These are phyloP conservation scores for Dasysyrphus albostriatus DNA, from an alignment of 2,888 invertebrate genomes.

Conservation along the genomic window DNA sequence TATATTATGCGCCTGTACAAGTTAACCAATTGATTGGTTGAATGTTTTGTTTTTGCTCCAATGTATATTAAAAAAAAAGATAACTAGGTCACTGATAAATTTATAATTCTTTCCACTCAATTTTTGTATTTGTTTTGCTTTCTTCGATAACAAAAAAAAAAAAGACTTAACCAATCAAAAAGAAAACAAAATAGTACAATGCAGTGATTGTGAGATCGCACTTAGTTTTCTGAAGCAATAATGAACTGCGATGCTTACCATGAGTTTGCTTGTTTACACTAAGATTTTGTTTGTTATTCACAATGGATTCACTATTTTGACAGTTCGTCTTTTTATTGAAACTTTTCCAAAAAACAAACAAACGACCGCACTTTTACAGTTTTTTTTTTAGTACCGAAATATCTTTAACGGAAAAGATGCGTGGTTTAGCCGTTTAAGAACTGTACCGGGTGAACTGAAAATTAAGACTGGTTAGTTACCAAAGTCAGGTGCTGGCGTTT, in stretches of 20 bases:
- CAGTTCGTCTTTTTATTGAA: not conserved
- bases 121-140: slow-evolving; percentile 45
- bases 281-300: not conserved
- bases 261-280: slow-evolving; percentile 24
- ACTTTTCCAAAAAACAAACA: not conserved
- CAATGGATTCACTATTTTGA: not conserved
- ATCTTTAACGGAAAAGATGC: slow-evolving; percentile 30
- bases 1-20: too few relatives aligned
- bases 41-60: not conserved
- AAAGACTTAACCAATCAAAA: slow-evolving; percentile 17
- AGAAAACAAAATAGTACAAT: slow-evolving; percentile 18
- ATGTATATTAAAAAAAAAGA: slow-evolving; percentile 27
- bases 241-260: slow-evolving; percentile 52
- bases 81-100: slow-evolving; percentile 68
- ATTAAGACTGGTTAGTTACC: slow-evolving; percentile 60
- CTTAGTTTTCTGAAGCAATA: not conserved
- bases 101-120: slow-evolving; percentile 64
- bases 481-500: slow-evolving; percentile 46
- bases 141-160: slow-evolving; percentile 21
- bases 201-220: slow-evolving; percentile 9
- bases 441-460: slow-evolving; percentile 63
- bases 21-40: too few relatives aligned
- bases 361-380: slow-evolving; percentile 28
- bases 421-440: slow-evolving; percentile 25
- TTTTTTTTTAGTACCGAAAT: not conserved